These are phyloP conservation scores for Ophion obscuratus DNA, from an alignment of 2,888 invertebrate species.

Conservation along the genomic window DNA sequence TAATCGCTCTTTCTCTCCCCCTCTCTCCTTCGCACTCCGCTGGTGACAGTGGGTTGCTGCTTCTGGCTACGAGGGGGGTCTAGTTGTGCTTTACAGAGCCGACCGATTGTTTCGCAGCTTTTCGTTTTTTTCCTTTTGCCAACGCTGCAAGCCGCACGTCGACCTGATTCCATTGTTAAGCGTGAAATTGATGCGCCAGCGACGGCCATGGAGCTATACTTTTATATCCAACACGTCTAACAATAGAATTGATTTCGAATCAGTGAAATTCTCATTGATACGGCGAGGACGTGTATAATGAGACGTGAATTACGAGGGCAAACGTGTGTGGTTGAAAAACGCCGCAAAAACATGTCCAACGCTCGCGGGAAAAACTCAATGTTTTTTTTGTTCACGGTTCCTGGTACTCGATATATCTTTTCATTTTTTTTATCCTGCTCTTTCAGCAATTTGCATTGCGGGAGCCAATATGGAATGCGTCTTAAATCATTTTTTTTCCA, in stretches of 20 bases:
- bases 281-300: slow-evolving; percentile 8
- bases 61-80: slow-evolving; percentile 23
- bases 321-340: background rate
- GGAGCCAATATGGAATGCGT: too few species aligned
- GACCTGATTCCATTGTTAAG: slow-evolving; percentile 64
- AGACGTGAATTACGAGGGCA: background rate
- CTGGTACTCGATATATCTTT: background rate
- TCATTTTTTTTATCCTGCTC: background rate
- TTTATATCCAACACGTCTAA: slow-evolving; percentile 15
- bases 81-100: slow-evolving; percentile 29
- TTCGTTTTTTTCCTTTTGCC: slow-evolving; percentile 26
- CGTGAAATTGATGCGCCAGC: slow-evolving; percentile 61
- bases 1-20: background rate
- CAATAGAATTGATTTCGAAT: slow-evolving; percentile 57
- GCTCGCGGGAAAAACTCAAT: background rate
- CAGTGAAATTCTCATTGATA: slow-evolving; percentile 47
- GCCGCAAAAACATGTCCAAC: background rate
- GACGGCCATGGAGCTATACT: slow-evolving; percentile 30
- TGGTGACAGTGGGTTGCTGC: slow-evolving; percentile 2
- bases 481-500: too few species aligned
- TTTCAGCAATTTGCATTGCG: background rate
- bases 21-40: background rate
- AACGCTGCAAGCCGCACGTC: slow-evolving; percentile 45
- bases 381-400: background rate
- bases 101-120: slow-evolving; percentile 58